phyloP scores from a whole-genome alignment of 2,888 invertebrate species.

The Heliconius erato region DNA sequence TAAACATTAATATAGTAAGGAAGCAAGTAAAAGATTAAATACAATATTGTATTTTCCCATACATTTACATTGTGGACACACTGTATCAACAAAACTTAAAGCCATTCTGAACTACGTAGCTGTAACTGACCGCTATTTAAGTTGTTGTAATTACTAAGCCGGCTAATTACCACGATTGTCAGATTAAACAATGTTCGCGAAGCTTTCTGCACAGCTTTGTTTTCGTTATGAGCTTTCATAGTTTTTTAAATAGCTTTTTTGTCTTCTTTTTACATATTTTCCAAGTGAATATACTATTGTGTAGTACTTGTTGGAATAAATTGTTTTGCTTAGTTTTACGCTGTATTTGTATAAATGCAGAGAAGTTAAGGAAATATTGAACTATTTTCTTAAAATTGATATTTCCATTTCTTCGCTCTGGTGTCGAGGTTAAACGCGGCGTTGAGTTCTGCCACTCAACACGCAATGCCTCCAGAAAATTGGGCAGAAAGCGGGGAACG shows the following conservation, averaged over 20 bases:
- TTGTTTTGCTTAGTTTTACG: not conserved
- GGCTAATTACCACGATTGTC: conserved; percentile 32
- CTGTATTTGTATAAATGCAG: too few relatives aligned
- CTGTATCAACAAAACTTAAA: conserved; percentile 17
- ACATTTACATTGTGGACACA: conserved; percentile 3
- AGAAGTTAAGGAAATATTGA: too few relatives aligned
- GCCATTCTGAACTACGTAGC: conserved; percentile 2
- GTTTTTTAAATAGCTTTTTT: conserved; percentile 3
- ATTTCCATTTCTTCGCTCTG: too few relatives aligned
- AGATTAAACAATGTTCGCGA: conserved; percentile 22
- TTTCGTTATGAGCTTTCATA: conserved; percentile 14
- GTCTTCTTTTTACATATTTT: not conserved
- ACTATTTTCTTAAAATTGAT: too few relatives aligned
- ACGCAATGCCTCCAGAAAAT: too few relatives aligned
- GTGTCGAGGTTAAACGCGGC: too few relatives aligned
- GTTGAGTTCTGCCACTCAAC: too few relatives aligned
- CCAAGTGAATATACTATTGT: not conserved
- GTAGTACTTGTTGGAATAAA: not conserved
- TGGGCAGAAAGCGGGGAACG: too few relatives aligned
- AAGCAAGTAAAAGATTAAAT: not conserved
- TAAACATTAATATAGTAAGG: too few relatives aligned
- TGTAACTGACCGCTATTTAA: conserved; percentile 31
- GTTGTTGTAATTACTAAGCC: conserved; percentile 17
- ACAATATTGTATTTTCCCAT: not conserved
- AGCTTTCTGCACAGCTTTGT: conserved; percentile 16